These are phyloP conservation scores for Phyllotreta striolata DNA, from an alignment of 2,888 invertebrate species.

Conservation along the genomic window DNA sequence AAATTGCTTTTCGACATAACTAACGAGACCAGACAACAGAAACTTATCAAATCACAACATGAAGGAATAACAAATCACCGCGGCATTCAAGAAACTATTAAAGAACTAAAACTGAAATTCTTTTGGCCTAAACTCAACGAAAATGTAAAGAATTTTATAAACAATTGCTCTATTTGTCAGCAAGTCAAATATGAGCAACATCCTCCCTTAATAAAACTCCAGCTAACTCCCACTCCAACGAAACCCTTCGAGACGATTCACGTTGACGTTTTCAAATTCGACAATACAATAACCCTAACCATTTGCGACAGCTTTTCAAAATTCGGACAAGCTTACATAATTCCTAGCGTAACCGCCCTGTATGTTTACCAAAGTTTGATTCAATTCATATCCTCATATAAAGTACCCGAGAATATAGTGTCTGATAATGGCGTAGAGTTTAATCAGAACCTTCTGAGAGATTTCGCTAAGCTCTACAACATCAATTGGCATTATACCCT, in stretches of 20 bases:
- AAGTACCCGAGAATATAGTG: background rate
- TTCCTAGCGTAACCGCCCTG: background rate
- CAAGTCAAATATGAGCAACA: background rate
- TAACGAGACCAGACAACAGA: background rate
- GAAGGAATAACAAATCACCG: conserved; percentile 37
- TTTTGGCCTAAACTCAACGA: conserved; percentile 32
- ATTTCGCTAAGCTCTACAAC: background rate
- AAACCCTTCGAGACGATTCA: conserved; percentile 2
- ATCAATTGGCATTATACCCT: background rate
- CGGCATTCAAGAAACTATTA: conserved; percentile 37
- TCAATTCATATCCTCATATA: conserved; percentile 2
- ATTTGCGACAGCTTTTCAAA: conserved; percentile 10
- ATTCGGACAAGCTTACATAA: conserved; percentile 5
- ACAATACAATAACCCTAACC: conserved; percentile 6
- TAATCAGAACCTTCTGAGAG: background rate
- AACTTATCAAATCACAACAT: conserved; percentile 32
- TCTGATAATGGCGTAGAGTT: background rate
- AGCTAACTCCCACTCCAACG: background rate
- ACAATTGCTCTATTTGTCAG: background rate
- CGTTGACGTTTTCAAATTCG: conserved; percentile 9
- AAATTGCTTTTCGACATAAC: too few relatives aligned
- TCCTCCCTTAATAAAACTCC: conserved; percentile 14
- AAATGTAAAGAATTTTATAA: background rate
- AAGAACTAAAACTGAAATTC: conserved; percentile 29
- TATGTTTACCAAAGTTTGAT: conserved; percentile 15